Base-by-base conservation (phyloP, 2,797 vertebrate species). In the Anisognathus igniventris region DNA sequence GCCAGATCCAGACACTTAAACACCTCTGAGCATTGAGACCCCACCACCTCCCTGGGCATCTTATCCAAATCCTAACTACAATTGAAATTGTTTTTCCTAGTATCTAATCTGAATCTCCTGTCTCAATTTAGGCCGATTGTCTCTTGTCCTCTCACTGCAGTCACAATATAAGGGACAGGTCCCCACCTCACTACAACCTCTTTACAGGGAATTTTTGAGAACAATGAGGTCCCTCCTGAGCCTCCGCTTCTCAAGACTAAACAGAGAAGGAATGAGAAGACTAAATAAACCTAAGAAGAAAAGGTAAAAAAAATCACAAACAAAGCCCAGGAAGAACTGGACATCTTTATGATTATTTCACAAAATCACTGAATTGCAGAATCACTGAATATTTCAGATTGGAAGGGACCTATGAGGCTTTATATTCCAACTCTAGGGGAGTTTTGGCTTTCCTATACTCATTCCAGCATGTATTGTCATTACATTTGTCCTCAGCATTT, bases 211-310 rank as follows among this genome's bases (percentile, higher is more conserved):
- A 18, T 39, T 67, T 60, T 45, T 39, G 54, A 33, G 20, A 68
- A 8, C 0, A 0, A 5, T 53, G 16, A 28, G 9, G 24, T 25
- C 33, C 10, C 33, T 45, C 13, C 28, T 61, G 16, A 47, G 20
- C 13, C 7, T 39, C 4, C 12, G 58, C 27, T 65, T 42, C 37
- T 75, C 10, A 47, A 25, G 54, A 45, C 9, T 45, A 47, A 14
- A 3, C 16, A 47, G 47, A 64, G 21, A 60, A 76, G 15, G 14
- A 75, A 65, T 20, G 5, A 62, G 30, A 60, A 67, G 11, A 48
- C 4, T 28, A 57, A 85, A 65, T 3, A 65, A 58, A 88, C 2
- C 6, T 42, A 66, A 35, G 28, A 48, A 78, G 31, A 61, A 53
- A 66, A 40, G 30, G 2, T 12, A 2, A 9, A 85, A 60, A 37